Evolutionary conservation across 2,113 vertebrate species (phyloP), one percentile per base, ranked within the genome.

Genomic region (Narcine bancroftii): DNA sequence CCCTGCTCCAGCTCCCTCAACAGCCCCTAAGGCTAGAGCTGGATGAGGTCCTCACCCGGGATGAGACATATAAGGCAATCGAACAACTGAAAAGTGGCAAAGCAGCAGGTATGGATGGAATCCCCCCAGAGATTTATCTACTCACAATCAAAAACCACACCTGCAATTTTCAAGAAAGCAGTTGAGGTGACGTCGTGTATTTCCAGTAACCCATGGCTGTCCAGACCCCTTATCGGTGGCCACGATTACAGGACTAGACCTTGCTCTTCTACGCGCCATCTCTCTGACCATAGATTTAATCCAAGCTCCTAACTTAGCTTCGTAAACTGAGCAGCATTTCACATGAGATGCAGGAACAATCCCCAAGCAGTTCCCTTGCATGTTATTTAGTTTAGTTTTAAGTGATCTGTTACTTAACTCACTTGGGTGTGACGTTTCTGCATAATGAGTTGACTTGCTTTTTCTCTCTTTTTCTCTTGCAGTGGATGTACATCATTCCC

Each of bases 401-500:
- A 63, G 0, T 53, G 13, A 33, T 53, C 29, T 26, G 45, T 24
- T 21, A 29, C 79, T n/a, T 33, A n/a, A 9, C 33, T 87, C 33
- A 15, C 56, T 87, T 33, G 79, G 47, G 26, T 0, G 11, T 13
- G 3, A 3, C 53, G 47, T 21, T 60, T n/a, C 33, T 63, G 13
- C n/a, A n/a, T 19, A 36, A n/a, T 81, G 21, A 36, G 53, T 36
- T 87, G n/a, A 87, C 63, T 39, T 69, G 63, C 75, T 50, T 75
- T 85, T 47, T 7, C 3, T 26, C 33, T 33, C 21, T 3, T 69
- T 92, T 87, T 6, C 71, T 60, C 92, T 92, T 19, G 1, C 95
- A 98, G 98, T 98, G 98, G 98, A 98, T 98, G 98, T 98, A 98
- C 95, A 98, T 98, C 81, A 97, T 98, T 42, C 98, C 98, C 6